phyloP scores from a whole-genome alignment of 2,888 invertebrate genomes.

The Drosophila acutilabella region DNA sequence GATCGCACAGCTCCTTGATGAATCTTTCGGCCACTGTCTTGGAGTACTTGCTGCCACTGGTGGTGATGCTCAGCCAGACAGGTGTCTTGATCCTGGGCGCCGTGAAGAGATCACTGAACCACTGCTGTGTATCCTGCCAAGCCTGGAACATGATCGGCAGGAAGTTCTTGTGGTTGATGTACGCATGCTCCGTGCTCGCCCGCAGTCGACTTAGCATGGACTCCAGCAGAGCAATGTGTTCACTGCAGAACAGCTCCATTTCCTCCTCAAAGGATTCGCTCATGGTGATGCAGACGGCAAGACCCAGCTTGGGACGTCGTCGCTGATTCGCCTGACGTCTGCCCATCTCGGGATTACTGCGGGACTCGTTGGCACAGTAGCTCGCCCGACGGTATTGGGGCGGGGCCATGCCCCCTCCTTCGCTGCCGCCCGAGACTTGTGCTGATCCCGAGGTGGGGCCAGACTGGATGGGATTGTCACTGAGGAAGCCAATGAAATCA shows the following conservation, averaged over 20 bases:
- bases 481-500: constrained; percentile 84
- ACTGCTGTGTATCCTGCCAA: constrained; percentile 84
- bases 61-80: constrained; percentile 88
- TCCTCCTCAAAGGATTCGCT: constrained; percentile 87
- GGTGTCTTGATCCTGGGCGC: constrained; percentile 89
- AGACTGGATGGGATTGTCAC: constrained; percentile 73
- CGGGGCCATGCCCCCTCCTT: constrained; percentile 80
- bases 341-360: constrained; percentile 85
- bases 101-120: constrained; percentile 89
- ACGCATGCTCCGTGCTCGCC: constrained; percentile 88
- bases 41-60: constrained; percentile 83
- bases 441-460: constrained; percentile 5
- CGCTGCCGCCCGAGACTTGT: constrained; percentile 65
- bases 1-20: constrained; percentile 87
- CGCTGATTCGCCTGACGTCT: constrained; percentile 67
- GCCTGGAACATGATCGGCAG: constrained; percentile 86
- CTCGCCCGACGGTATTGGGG: constrained; percentile 77
- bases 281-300: constrained; percentile 88
- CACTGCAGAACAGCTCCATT: constrained; percentile 91
- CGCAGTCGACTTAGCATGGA: constrained; percentile 90
- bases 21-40: constrained; percentile 85
- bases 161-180: constrained; percentile 85
- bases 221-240: constrained; percentile 91
- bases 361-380: constrained; percentile 81
- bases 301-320: constrained; percentile 87